phyloP scores from a whole-genome alignment of 2,888 invertebrate species.

The Mycogona germanica region DNA sequence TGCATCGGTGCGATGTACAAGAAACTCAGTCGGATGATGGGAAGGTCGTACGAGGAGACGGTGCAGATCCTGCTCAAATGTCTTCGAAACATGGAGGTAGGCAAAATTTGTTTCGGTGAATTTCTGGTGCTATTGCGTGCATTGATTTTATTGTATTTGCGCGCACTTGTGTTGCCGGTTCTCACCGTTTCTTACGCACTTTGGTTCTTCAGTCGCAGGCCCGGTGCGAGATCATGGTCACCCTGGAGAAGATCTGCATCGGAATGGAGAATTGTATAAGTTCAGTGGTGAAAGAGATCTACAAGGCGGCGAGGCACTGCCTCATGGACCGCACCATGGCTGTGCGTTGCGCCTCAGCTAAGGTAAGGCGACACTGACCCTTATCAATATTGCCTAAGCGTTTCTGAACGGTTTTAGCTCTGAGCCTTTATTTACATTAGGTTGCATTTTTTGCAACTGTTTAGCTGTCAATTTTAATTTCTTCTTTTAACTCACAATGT shows the following conservation, averaged over 20 bases:
- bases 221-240: slow-evolving; percentile 91
- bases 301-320: slow-evolving; percentile 76
- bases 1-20: slow-evolving; percentile 97
- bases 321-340: slow-evolving; percentile 83
- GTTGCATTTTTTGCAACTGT: too few species aligned
- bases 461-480: background rate
- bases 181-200: slow-evolving; percentile 1
- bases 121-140: background rate
- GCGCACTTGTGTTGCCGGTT: background rate
- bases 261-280: slow-evolving; percentile 92
- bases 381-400: background rate
- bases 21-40: slow-evolving; percentile 96
- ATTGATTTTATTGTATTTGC: background rate
- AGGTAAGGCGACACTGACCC: slow-evolving; percentile 35
- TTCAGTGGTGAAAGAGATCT: slow-evolving; percentile 74
- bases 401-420: background rate
- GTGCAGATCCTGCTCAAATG: slow-evolving; percentile 82
- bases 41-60: slow-evolving; percentile 95
- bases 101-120: background rate
- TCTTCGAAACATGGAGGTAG: slow-evolving; percentile 68
- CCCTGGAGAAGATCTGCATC: slow-evolving; percentile 78
- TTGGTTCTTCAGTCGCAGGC: slow-evolving; percentile 57
- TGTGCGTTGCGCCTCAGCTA: slow-evolving; percentile 84
- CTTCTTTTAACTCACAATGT: background rate
- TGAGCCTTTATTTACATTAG: background rate